A percentile compares a stretch with the other conserved stretches of the same genome.
phyloP scores from a whole-genome alignment of 1,140 invertebrate genomes.

The Eriosoma lanigerum region DNA sequence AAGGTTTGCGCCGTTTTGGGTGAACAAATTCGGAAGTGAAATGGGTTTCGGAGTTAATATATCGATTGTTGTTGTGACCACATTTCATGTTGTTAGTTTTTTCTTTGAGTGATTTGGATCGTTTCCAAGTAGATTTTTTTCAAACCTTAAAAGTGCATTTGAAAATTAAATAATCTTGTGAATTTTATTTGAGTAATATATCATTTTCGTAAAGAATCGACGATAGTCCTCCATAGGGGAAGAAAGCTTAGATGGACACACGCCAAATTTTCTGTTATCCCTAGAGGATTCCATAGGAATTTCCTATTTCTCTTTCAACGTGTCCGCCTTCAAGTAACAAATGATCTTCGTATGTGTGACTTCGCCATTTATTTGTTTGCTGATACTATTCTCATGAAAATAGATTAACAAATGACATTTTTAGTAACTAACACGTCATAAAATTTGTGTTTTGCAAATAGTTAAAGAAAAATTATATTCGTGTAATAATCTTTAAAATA shows the following conservation, averaged over 20 bases:
- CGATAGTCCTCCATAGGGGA: neutral
- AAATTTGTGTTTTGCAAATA: too few species aligned
- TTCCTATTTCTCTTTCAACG: neutral
- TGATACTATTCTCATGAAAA: neutral
- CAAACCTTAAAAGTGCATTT: neutral
- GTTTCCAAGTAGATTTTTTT: conserved; percentile 5
- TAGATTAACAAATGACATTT: too few species aligned
- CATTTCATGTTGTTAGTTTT: neutral
- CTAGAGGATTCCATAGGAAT: neutral
- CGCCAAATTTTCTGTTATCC: neutral
- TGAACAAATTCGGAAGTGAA: neutral
- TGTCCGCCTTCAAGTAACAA: neutral
- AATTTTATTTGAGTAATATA: neutral
- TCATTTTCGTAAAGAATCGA: conserved; percentile 5
- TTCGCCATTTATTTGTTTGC: neutral
- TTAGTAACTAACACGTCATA: too few species aligned
- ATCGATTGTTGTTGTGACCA: neutral
- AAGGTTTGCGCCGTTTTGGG: neutral
- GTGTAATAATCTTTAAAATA: too few species aligned
- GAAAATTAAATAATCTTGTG: neutral
- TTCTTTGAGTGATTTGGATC: neutral
- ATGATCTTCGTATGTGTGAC: neutral
- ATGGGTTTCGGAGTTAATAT: neutral
- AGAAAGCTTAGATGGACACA: neutral
- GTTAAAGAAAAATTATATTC: too few species aligned